A percentile compares a stretch with the other conserved stretches of the same genome.
phyloP scores from a whole-genome alignment of 2,113 vertebrate genomes.

The Oncorhynchus clarkii region DNA sequence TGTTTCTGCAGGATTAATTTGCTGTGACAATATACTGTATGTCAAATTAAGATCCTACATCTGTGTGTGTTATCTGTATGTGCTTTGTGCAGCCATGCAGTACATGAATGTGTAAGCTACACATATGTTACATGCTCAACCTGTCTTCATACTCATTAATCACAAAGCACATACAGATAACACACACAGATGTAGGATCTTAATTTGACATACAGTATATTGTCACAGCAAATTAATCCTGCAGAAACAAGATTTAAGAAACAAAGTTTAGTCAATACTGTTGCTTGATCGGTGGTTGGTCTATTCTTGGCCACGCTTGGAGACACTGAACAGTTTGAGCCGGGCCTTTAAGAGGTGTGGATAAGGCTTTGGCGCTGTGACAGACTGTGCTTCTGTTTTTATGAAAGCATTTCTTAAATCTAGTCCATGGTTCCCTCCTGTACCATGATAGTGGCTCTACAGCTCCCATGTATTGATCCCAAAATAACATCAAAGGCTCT shows the following conservation, averaged over 20 bases:
- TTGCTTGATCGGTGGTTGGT: background rate
- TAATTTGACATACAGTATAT: too few species aligned
- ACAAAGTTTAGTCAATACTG: too few species aligned
- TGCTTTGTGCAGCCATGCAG: background rate
- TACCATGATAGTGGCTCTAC: slow-evolving; percentile 47
- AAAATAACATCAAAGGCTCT: slow-evolving; percentile 72
- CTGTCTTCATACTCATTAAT: background rate
- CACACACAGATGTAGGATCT: too few species aligned
- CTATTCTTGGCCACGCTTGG: background rate
- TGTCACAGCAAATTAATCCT: too few species aligned
- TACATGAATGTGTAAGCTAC: background rate
- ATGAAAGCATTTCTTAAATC: slow-evolving; percentile 45
- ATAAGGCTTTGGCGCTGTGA: slow-evolving; percentile 16
- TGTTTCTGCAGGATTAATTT: too few species aligned
- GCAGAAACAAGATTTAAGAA: too few species aligned
- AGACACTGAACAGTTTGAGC: slow-evolving; percentile 21
- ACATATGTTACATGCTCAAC: background rate
- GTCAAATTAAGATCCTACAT: too few species aligned
- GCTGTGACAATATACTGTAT: too few species aligned
- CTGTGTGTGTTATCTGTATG: too few species aligned
- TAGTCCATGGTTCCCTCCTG: slow-evolving; percentile 53
- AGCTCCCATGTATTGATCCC: slow-evolving; percentile 69
- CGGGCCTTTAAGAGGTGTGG: slow-evolving; percentile 12
- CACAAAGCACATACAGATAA: background rate
- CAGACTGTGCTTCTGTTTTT: slow-evolving; percentile 18